Conservation (phyloP, 2,797 vertebrate species). For the Fundulus diaphanus region DNA sequence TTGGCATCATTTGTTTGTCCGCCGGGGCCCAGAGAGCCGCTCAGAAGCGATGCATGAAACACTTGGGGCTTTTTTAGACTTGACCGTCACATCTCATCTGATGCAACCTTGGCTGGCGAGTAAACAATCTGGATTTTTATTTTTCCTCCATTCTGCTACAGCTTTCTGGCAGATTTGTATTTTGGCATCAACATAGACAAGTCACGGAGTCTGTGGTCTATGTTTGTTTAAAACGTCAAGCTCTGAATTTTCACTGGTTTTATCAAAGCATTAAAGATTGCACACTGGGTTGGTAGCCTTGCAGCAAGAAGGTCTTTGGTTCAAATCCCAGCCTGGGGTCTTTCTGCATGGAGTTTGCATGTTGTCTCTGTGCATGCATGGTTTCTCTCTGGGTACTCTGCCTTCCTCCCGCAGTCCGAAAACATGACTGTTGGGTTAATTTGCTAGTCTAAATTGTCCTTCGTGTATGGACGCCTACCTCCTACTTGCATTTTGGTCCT, state of each 20-base stretch:
- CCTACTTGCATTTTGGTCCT: no score
- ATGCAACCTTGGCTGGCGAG: slow-evolving; percentile 13
- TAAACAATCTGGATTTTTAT: slow-evolving; percentile 17
- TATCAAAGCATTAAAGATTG: no score
- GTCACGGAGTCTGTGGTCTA: background rate
- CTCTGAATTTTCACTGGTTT: background rate
- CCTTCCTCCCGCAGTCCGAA: no score
- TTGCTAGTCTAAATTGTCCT: no score
- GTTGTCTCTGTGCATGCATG: no score
- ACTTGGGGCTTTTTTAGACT: slow-evolving; percentile 9
- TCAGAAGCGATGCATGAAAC: slow-evolving; percentile 9
- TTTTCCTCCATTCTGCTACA: background rate
- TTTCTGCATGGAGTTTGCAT: no score
- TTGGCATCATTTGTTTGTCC: slow-evolving; percentile 10
- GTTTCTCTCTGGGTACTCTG: no score
- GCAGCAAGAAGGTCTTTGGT: no score
- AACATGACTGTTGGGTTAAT: no score
- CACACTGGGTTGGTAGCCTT: no score
- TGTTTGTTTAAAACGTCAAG: background rate
- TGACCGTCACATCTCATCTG: slow-evolving; percentile 9
- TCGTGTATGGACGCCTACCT: no score
- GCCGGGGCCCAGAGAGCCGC: slow-evolving; percentile 10
- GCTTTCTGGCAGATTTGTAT: slow-evolving; percentile 9
- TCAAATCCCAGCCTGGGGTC: no score
- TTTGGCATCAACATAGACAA: background rate